These are phyloP conservation scores for Aelia acuminata DNA, from an alignment of 2,888 invertebrate genomes.

Conservation along the genomic window DNA sequence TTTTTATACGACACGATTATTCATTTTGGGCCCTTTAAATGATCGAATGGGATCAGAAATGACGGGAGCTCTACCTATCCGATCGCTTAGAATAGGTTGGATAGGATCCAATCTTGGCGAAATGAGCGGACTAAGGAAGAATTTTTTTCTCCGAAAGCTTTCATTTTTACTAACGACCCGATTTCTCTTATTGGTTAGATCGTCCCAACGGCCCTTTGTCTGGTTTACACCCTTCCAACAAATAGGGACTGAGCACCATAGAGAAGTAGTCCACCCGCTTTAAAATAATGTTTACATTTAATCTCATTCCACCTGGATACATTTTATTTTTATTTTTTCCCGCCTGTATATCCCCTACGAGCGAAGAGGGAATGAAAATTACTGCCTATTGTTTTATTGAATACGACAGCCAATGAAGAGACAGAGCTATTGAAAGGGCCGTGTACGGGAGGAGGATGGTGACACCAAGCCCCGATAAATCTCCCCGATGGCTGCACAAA, in stretches of 20 bases:
- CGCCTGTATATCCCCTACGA: neutral
- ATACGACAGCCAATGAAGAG: constrained; percentile 7
- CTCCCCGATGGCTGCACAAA: constrained; percentile 29
- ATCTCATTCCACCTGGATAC: neutral
- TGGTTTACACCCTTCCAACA: too few species aligned
- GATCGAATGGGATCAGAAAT: too few species aligned
- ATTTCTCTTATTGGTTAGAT: too few species aligned
- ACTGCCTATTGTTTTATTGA: constrained; percentile 46
- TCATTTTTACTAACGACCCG: too few species aligned
- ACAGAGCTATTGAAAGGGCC: neutral
- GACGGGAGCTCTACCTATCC: too few species aligned
- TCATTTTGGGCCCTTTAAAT: too few species aligned
- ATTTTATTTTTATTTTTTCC: neutral
- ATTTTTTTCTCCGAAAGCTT: too few species aligned
- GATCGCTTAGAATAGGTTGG: too few species aligned
- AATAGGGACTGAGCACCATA: neutral
- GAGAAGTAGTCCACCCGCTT: neutral
- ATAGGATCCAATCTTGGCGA: too few species aligned
- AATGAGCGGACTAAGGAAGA: too few species aligned
- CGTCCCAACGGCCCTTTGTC: too few species aligned
- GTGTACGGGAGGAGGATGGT: neutral
- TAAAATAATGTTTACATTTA: neutral
- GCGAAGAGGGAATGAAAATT: neutral
- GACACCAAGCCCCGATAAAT: constrained; percentile 35
- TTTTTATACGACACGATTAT: too few species aligned